These are phyloP conservation scores for Gnatocerus cornutus DNA, from an alignment of 2,888 invertebrate genomes.

Conservation along the genomic window DNA sequence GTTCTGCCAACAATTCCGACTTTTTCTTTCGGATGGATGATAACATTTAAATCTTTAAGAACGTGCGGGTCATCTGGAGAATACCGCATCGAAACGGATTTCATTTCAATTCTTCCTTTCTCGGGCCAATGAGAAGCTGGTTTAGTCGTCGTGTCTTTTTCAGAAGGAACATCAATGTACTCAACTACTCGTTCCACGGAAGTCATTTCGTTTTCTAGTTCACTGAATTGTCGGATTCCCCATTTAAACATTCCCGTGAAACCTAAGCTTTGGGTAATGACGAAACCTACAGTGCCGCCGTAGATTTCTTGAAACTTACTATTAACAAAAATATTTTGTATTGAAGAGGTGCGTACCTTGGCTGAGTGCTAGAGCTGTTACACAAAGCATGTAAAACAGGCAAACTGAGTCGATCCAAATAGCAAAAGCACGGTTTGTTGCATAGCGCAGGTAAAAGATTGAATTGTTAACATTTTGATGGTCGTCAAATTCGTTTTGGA, in stretches of 20 bases:
- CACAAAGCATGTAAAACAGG: not conserved
- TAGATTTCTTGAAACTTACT: not conserved
- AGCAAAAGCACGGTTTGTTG: constrained; percentile 81
- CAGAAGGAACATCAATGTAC: constrained; percentile 71
- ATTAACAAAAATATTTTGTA: not conserved
- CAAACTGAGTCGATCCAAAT: constrained; percentile 76
- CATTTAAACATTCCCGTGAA: constrained; percentile 81
- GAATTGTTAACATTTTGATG: constrained; percentile 81
- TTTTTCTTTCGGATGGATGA: constrained; percentile 75
- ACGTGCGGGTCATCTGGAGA: constrained; percentile 80
- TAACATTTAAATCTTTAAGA: constrained; percentile 79
- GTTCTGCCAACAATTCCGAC: constrained; percentile 80
- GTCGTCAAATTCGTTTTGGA: constrained; percentile 77
- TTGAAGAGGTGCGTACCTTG: not conserved
- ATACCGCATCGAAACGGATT: constrained; percentile 81
- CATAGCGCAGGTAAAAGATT: constrained; percentile 81
- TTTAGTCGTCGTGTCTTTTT: constrained; percentile 35
- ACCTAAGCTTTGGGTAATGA: constrained; percentile 67
- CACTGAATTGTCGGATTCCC: constrained; percentile 80
- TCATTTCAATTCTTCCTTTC: constrained; percentile 79
- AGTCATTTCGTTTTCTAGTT: constrained; percentile 77
- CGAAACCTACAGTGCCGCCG: constrained; percentile 68
- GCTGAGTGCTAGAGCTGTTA: not conserved
- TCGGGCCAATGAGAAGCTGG: constrained; percentile 76
- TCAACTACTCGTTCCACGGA: constrained; percentile 77